phyloP scores from a whole-genome alignment of 2,113 vertebrate species.

The Eptesicus fuscus region DNA sequence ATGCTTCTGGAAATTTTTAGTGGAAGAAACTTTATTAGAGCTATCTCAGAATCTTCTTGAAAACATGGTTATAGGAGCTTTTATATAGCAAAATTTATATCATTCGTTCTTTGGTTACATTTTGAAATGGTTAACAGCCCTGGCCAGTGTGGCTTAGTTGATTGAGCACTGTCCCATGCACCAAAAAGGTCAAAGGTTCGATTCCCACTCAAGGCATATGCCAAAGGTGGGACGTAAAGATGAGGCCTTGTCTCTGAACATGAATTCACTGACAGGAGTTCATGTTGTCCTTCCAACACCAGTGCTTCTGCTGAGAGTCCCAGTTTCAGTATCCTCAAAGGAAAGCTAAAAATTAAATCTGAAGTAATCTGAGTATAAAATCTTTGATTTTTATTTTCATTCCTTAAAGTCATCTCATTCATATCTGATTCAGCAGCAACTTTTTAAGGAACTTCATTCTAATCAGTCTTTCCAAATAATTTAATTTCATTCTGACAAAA shows the following conservation, averaged over 20 bases:
- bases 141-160: not conserved
- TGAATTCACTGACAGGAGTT: not conserved
- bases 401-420: not conserved
- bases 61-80: not conserved
- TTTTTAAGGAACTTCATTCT: not conserved
- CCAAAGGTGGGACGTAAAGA: not conserved
- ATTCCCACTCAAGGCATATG: not conserved
- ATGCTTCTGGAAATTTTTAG: not conserved
- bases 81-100: not conserved
- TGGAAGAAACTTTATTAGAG: not conserved
- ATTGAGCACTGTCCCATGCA: not conserved
- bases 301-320: not conserved
- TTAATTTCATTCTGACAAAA: conserved; percentile 2
- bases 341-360: not conserved
- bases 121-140: not conserved
- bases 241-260: not conserved
- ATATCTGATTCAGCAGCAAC: not conserved
- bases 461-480: not conserved
- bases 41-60: not conserved
- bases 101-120: not conserved
- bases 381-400: not conserved
- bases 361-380: not conserved
- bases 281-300: not conserved
- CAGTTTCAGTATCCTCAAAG: not conserved
- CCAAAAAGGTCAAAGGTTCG: not conserved